Conservation (phyloP, 2,888 invertebrate genomes). For the Capitulum mitella region DNA sequence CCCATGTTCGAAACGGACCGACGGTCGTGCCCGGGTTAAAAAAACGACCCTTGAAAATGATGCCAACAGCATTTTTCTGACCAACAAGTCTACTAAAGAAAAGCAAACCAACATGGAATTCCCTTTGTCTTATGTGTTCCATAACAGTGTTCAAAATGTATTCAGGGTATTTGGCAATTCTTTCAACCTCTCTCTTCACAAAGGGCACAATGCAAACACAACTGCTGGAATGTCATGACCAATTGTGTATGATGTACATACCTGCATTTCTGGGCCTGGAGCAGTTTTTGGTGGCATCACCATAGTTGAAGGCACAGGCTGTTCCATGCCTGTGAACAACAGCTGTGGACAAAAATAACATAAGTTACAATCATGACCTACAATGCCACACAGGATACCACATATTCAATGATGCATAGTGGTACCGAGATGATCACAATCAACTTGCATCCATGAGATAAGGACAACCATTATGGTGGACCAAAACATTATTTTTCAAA, state of each 20-base stretch:
- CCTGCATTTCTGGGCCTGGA: background rate
- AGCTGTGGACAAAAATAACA: background rate
- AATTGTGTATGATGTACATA: background rate
- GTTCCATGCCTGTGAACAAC: background rate
- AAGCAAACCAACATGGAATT: background rate
- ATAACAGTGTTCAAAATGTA: too few species aligned
- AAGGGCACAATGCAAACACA: background rate
- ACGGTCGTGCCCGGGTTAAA: too few species aligned
- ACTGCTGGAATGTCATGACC: background rate
- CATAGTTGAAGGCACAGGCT: constrained; percentile 10
- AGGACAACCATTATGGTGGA: too few species aligned
- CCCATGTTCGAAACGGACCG: too few species aligned
- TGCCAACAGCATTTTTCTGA: background rate
- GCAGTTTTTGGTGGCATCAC: background rate
- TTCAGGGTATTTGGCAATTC: background rate
- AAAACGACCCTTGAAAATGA: too few species aligned
- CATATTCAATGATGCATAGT: too few species aligned
- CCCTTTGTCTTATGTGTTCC: too few species aligned
- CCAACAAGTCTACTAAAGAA: background rate
- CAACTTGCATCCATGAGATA: too few species aligned
- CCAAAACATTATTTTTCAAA: too few species aligned
- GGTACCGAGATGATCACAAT: too few species aligned
- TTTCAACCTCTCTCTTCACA: background rate
- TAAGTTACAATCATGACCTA: too few species aligned
- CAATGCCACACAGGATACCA: too few species aligned